phyloP scores from a whole-genome alignment of 2,113 vertebrate genomes.

The Vidua macroura region DNA sequence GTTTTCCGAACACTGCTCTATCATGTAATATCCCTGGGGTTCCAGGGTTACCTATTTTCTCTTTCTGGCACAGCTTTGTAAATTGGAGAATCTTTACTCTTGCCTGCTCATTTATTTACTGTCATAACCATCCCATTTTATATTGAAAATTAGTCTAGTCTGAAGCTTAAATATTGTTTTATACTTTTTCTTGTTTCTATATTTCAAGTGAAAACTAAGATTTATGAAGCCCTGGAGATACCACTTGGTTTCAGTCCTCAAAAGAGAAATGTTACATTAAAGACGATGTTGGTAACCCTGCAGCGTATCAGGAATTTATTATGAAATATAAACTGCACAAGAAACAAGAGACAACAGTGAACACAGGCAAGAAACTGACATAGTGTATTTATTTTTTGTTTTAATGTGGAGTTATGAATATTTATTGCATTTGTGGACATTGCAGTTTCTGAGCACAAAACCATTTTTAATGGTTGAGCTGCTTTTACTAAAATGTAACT shows the following conservation, averaged over 20 bases:
- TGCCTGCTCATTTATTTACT: conserved; percentile 65
- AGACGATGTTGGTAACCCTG: conserved; percentile 59
- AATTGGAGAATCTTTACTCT: conserved; percentile 57
- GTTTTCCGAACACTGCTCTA: conserved; percentile 53
- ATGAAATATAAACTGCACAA: conserved; percentile 66
- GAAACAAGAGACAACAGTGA: conserved; percentile 46
- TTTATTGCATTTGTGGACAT: conserved; percentile 57
- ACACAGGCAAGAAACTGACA: conserved; percentile 38
- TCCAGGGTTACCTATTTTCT: conserved; percentile 9
- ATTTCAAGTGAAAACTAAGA: conserved; percentile 73
- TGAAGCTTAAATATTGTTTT: conserved; percentile 75
- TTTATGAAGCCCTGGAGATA: conserved; percentile 70
- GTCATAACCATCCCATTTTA: conserved; percentile 68
- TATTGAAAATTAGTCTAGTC: conserved; percentile 73
- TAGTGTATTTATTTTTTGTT: conserved; percentile 2
- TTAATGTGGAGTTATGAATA: conserved; percentile 59
- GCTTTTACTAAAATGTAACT: background rate
- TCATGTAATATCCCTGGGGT: background rate
- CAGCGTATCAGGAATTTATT: conserved; percentile 64
- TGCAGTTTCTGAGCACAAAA: background rate
- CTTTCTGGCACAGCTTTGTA: conserved; percentile 44
- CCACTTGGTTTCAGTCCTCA: conserved; percentile 66
- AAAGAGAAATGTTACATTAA: conserved; percentile 73
- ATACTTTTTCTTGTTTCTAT: conserved; percentile 65
- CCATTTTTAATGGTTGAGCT: background rate